phyloP scores from a whole-genome alignment of 2,113 vertebrate genomes.

The Phrynocephalus versicolor region DNA sequence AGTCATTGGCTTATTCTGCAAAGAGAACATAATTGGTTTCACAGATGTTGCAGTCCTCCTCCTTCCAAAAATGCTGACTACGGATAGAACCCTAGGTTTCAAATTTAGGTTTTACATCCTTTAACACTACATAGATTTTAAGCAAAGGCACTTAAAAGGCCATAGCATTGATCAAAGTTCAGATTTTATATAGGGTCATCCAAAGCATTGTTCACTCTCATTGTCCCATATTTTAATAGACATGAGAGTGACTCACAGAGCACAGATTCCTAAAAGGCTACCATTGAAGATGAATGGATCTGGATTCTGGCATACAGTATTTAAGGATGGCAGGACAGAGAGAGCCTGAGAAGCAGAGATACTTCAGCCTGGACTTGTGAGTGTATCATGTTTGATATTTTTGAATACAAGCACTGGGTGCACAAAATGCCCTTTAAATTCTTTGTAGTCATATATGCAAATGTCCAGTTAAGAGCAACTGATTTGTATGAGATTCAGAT shows the following conservation, averaged over 20 bases:
- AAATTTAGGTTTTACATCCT: slow-evolving; percentile 36
- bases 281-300: background rate
- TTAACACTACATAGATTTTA: background rate
- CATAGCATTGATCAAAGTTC: slow-evolving; percentile 3
- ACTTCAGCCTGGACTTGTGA: background rate
- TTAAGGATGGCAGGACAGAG: background rate
- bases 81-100: slow-evolving; percentile 49
- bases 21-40: slow-evolving; percentile 47
- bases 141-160: rapidly evolving
- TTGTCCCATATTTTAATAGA: background rate
- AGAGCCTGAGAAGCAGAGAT: background rate
- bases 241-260: rapidly evolving
- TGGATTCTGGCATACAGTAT: too few relatives aligned
- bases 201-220: background rate
- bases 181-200: background rate
- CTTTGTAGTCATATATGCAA: background rate
- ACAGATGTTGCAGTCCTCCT: slow-evolving; percentile 60
- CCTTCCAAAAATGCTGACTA: slow-evolving; percentile 47
- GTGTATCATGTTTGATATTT: background rate
- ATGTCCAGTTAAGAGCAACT: background rate
- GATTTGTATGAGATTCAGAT: background rate
- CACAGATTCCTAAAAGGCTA: background rate
- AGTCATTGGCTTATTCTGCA: slow-evolving; percentile 51
- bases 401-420: background rate
- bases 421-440: background rate